Percentiles rank a stretch among this genome's conserved stretches.
phyloP scores from a whole-genome alignment of 2,797 vertebrate genomes.

The Oceanodroma leucorhoa region DNA sequence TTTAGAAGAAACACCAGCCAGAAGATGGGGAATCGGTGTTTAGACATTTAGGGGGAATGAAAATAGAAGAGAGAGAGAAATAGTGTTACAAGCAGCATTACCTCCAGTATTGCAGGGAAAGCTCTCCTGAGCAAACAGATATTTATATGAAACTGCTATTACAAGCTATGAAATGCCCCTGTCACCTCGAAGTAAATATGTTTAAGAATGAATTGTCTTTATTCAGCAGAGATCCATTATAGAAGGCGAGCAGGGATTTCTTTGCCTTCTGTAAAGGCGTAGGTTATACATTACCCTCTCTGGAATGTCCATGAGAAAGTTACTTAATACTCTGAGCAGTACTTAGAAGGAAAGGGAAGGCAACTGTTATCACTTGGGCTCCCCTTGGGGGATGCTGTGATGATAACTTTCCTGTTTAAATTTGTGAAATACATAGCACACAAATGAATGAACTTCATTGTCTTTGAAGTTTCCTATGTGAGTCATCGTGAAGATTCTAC shows the following conservation, averaged over 20 bases:
- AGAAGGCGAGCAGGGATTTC: not conserved
- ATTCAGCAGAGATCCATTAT: not conserved
- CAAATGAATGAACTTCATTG: conserved; percentile 46
- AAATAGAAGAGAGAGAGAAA: not conserved
- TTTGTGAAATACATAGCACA: conserved; percentile 5
- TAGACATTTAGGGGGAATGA: not conserved
- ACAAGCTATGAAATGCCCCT: not conserved
- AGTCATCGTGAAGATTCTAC: conserved; percentile 41
- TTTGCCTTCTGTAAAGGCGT: not conserved
- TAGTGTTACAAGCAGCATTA: not conserved
- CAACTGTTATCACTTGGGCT: conserved; percentile 17
- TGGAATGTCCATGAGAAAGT: conserved; percentile 28
- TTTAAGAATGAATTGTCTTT: conserved; percentile 10
- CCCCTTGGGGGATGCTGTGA: conserved; percentile 12
- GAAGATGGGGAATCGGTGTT: not conserved
- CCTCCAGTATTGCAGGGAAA: not conserved
- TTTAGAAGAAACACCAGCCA: not conserved
- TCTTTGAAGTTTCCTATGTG: conserved; percentile 61
- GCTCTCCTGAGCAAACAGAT: not conserved
- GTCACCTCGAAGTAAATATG: not conserved
- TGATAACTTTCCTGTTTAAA: conserved; percentile 46
- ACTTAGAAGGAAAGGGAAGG: not conserved
- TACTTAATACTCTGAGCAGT: not conserved
- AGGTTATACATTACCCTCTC: not conserved
- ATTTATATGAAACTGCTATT: conserved; percentile 1